These are phyloP conservation scores for Botia almorhae DNA, from an alignment of 2,797 vertebrate species.

Conservation along the genomic window DNA sequence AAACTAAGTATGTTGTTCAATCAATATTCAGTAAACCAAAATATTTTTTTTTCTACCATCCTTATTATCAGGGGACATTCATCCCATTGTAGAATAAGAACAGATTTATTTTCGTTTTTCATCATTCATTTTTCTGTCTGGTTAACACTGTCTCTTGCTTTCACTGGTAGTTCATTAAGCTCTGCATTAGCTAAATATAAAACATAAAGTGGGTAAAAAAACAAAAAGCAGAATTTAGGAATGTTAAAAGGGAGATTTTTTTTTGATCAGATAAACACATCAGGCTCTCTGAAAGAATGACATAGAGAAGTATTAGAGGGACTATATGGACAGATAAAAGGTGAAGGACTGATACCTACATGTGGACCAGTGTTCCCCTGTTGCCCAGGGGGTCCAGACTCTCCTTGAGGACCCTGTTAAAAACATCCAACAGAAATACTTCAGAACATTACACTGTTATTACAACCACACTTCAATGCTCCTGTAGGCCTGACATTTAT, in stretches of 20 bases:
- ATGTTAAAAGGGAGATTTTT: background rate
- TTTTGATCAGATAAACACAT: conserved; percentile 2
- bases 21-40: background rate
- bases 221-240: background rate
- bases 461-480: background rate
- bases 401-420: conserved; percentile 84
- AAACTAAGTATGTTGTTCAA: too few relatives aligned
- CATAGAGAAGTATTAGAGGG: background rate
- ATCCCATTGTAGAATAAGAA: background rate
- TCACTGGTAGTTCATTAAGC: background rate
- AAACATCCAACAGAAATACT: conserved; percentile 15
- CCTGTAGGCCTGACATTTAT: background rate
- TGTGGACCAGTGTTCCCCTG: conserved; percentile 85
- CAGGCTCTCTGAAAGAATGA: background rate
- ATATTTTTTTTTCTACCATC: too few relatives aligned
- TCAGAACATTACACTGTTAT: background rate
- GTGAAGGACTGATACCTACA: conserved; percentile 70
- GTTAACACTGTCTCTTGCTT: background rate
- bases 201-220: background rate
- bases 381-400: conserved; percentile 85
- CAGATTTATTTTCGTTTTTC: background rate
- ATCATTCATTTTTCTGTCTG: background rate
- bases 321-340: background rate
- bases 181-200: background rate
- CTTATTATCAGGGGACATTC: background rate